Conservation (phyloP, 2,113 vertebrate species). For the Dasypus novemcinctus region DNA sequence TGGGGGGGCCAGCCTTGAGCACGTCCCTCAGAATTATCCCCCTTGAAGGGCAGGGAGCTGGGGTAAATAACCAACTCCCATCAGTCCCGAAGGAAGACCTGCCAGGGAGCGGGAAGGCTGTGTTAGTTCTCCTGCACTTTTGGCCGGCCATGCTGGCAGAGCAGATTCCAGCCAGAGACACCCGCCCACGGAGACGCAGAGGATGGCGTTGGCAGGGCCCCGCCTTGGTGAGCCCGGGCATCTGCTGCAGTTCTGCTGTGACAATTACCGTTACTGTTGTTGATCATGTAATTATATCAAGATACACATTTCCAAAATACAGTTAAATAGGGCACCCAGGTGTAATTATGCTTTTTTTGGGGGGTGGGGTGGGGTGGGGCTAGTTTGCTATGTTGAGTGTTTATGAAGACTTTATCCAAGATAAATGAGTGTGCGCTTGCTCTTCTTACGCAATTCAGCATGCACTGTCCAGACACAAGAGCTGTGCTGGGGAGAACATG, state of each 20-base stretch:
- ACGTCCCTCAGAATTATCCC: neutral
- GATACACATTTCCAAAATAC: neutral
- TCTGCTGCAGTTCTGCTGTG: neutral
- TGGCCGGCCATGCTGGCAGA: neutral
- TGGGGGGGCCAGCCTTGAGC: too few relatives aligned
- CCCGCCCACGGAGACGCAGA: neutral
- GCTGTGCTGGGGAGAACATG: neutral
- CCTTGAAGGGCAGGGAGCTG: neutral
- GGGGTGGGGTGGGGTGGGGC: rapidly evolving
- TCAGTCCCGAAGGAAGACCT: neutral
- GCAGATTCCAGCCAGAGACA: neutral
- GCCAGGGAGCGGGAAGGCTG: neutral
- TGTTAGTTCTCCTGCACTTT: neutral
- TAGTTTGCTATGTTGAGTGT: neutral
- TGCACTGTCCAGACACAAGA: neutral
- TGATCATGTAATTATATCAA: neutral
- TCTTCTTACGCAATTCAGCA: neutral
- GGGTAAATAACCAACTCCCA: neutral
- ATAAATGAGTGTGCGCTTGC: neutral
- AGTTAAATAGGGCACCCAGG: neutral
- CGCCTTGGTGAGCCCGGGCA: neutral
- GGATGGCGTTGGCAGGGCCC: too few relatives aligned
- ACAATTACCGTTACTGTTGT: neutral
- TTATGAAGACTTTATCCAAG: neutral
- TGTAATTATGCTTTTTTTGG: neutral